Evolutionary conservation across 2,113 vertebrate genomes (phyloP).

Genomic region (Tricholaema leucomelas): DNA sequence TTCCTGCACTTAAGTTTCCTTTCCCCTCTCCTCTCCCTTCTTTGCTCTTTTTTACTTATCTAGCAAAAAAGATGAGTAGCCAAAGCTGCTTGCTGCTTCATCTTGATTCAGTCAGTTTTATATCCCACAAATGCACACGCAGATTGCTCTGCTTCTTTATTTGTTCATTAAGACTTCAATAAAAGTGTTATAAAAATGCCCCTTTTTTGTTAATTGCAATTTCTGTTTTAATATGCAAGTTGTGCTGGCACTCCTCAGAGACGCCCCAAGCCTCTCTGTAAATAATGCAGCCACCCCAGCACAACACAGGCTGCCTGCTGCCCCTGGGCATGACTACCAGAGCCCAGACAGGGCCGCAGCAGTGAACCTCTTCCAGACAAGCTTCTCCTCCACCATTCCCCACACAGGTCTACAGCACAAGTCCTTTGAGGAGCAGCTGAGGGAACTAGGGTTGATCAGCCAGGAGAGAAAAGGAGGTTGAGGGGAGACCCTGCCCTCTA

Average conservation of each 20-base stretch:
- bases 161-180: conserved; percentile 77
- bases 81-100: conserved; percentile 40
- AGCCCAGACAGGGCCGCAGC: background rate
- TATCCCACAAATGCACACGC: conserved; percentile 16
- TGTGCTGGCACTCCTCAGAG: background rate
- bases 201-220: conserved; percentile 68
- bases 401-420: no score
- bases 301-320: background rate
- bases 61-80: background rate
- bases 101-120: conserved; percentile 60
- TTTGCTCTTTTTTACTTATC: background rate
- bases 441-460: no score
- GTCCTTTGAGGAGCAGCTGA: no score
- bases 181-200: conserved; percentile 72
- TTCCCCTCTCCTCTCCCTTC: background rate
- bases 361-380: background rate
- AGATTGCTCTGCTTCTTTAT: conserved; percentile 72
- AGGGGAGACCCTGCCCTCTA: no score
- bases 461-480: no score
- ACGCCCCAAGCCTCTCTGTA: background rate
- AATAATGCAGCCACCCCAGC: conserved; percentile 4
- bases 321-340: fast-evolving
- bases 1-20: fast-evolving
- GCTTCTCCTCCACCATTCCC: background rate
- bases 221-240: conserved; percentile 55